phyloP scores from a whole-genome alignment of 2,113 vertebrate genomes.

The Coracopsis vasa region DNA sequence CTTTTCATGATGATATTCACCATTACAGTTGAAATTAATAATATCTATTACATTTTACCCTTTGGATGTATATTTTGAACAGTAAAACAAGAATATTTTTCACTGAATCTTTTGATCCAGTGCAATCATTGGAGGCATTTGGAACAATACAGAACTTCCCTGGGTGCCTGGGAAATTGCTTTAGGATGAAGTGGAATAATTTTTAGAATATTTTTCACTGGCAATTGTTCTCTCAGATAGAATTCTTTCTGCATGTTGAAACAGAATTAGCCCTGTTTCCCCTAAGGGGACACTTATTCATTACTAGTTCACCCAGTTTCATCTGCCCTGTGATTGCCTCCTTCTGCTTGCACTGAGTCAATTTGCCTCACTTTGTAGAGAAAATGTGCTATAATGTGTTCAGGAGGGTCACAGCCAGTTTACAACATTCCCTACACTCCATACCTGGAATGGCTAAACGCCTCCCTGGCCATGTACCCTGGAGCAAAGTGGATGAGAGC shows the following conservation, averaged over 20 bases:
- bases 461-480: not conserved
- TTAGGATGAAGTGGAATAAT: not conserved
- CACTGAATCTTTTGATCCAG: not conserved
- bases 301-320: not conserved
- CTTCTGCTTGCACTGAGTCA: not conserved
- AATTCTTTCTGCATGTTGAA: not conserved
- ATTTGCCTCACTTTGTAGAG: not conserved
- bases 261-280: not conserved
- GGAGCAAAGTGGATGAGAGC: not conserved
- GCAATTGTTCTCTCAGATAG: not conserved
- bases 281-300: not conserved
- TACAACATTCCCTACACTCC: not conserved
- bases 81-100: not conserved
- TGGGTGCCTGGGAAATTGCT: not conserved
- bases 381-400: not conserved
- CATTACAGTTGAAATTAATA: not conserved
- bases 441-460: not conserved
- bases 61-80: not conserved
- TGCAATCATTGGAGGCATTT: not conserved
- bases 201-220: not conserved
- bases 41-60: not conserved
- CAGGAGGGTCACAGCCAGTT: not conserved
- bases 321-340: not conserved
- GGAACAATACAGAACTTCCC: not conserved
- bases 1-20: not conserved